These are phyloP conservation scores for Miopithecus talapoin DNA, from an alignment of 2,797 vertebrate species.

Conservation along the genomic window DNA sequence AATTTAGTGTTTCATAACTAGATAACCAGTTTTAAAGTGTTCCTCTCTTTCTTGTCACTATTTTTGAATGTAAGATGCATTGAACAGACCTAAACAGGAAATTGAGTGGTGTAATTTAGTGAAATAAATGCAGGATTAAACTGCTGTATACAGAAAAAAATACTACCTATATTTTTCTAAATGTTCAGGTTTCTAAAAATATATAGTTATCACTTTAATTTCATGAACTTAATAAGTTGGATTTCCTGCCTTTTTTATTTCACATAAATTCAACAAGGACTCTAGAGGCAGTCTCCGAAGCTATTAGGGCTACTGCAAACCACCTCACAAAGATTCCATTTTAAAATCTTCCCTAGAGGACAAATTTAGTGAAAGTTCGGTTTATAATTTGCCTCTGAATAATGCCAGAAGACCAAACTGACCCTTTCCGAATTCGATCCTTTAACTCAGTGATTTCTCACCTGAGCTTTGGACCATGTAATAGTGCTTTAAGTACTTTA, in stretches of 20 bases:
- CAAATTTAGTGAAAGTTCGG: neutral
- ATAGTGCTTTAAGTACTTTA: slow-evolving; percentile 38
- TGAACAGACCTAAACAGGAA: neutral
- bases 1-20: neutral
- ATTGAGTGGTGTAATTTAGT: neutral
- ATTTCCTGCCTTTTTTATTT: slow-evolving; percentile 19
- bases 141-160: slow-evolving; percentile 1
- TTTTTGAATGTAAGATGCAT: neutral
- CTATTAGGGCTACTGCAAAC: neutral
- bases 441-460: slow-evolving; percentile 31
- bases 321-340: neutral
- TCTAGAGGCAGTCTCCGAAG: neutral
- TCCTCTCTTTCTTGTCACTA: neutral
- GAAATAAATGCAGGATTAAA: neutral
- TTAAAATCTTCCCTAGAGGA: neutral
- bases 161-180: neutral
- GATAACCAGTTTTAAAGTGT: neutral
- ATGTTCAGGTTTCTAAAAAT: neutral
- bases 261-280: neutral
- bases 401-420: slow-evolving; percentile 20
- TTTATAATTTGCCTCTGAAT: slow-evolving; percentile 23
- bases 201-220: neutral
- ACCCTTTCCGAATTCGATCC: neutral
- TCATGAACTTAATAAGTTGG: neutral
- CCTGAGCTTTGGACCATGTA: slow-evolving; percentile 22